phyloP scores from a whole-genome alignment of 2,888 invertebrate genomes.

The Epiblema foenella region DNA sequence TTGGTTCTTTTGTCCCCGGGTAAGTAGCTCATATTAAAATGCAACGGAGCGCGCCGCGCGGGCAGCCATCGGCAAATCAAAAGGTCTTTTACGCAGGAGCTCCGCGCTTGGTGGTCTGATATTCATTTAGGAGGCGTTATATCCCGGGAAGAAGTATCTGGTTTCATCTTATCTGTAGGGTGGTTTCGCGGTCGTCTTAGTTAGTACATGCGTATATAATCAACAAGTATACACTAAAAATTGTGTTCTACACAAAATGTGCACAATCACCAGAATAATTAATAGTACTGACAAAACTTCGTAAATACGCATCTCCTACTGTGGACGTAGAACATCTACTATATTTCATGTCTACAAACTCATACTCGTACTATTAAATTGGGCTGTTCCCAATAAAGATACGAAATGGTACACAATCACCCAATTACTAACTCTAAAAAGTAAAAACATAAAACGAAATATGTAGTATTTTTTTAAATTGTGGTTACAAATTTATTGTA shows the following conservation, averaged over 20 bases:
- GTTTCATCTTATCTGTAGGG: constrained; percentile 36
- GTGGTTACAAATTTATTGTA: too few relatives aligned
- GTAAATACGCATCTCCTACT: too few relatives aligned
- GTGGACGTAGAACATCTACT: too few relatives aligned
- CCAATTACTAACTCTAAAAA: too few relatives aligned
- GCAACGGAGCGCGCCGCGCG: constrained; percentile 65
- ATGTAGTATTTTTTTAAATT: too few relatives aligned
- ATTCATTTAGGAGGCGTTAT: constrained; percentile 51
- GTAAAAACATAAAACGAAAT: too few relatives aligned
- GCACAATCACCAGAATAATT: too few relatives aligned
- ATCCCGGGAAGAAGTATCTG: constrained; percentile 42
- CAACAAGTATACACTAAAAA: not conserved
- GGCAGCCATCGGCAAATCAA: constrained; percentile 69
- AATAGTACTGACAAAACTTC: not conserved
- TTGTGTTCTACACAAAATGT: not conserved
- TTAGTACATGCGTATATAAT: constrained; percentile 15
- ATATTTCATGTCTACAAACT: too few relatives aligned
- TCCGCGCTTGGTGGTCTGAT: constrained; percentile 69
- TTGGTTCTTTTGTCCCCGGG: constrained; percentile 58
- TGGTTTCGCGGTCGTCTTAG: constrained; percentile 15
- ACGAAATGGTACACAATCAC: too few relatives aligned
- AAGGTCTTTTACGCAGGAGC: constrained; percentile 64
- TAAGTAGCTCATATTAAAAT: constrained; percentile 68
- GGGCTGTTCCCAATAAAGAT: too few relatives aligned
- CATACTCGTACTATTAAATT: too few relatives aligned